These are phyloP conservation scores for Drosophila melanogaster DNA, from an alignment of 1,140 invertebrate genomes.

Conservation along the genomic window Release_6_plus_ISO1_MT NT_037436.4:16805001-16805500, in stretches of 20 bases:
- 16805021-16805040: constrained; percentile 12
- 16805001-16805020: constrained; percentile 35
- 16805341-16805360: not conserved
- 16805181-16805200: no score
- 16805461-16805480: not conserved
- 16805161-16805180: no score
- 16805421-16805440: not conserved
- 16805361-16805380: not conserved
- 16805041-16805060: constrained; percentile 21
- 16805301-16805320: no score
- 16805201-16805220: not conserved
- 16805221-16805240: no score
- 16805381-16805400: fast-evolving
- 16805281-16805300: no score
- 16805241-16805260: no score
- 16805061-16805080: constrained; percentile 38
- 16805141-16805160: not conserved
- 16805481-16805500: constrained; percentile 13
- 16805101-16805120: not conserved
- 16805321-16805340: not conserved
- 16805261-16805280: no score
- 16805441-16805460: constrained; percentile 14
- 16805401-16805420: not conserved
- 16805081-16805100: constrained; percentile 6
- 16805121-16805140: not conserved